Base-by-base conservation (phyloP, 2,888 invertebrate species). In the Athrips mouffetella region DNA sequence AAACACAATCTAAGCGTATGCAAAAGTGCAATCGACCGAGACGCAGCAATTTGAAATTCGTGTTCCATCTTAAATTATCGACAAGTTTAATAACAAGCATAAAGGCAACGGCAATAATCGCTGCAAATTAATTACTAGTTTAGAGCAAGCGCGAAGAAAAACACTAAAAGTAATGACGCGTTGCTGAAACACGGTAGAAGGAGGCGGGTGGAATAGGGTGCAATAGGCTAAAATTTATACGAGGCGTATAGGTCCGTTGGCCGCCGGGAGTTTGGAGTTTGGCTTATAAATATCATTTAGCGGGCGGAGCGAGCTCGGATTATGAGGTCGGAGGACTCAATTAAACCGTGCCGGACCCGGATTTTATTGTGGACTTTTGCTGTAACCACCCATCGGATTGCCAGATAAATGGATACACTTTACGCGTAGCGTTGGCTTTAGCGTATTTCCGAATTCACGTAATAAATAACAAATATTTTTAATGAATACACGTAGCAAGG, bases 321-420 rank as follows among this genome's bases (percentile, higher is more conserved):
- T 86, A 86, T 86, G 84, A 86, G 86, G 86, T 86, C 81, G 82
- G 76, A 82, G 83, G 83, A 87, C 83, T 87, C 86, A 86, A 87
- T 87, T 87, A 87, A 87, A 86, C 76, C 74, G 80, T 75, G 83
- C 84, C 76, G 83, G 81, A 77, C 78, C 83, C 81, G 67, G 79
- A 76, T 81, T 83, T 84, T 81, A 82, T 81, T 83, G 82, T 82
- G 82, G 78, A 85, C 83, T 83, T 80, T 80, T 74, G 75, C 76
- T 68, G 74, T 83, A 79, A 84, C 83, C 83, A 82, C 79, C 79
- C 82, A 71, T 70, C 76, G 80, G 79, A 82, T 83, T 83, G 73
- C 62, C 80, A 80, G 73, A 85, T 79, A 85, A 85, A 86, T 80
- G 80, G 73, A 66, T 62, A 70, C 82, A 81, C 81, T 82, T 83